These are phyloP conservation scores for Polydrusus tereticollis DNA, from an alignment of 2,888 invertebrate genomes.

Conservation along the genomic window DNA sequence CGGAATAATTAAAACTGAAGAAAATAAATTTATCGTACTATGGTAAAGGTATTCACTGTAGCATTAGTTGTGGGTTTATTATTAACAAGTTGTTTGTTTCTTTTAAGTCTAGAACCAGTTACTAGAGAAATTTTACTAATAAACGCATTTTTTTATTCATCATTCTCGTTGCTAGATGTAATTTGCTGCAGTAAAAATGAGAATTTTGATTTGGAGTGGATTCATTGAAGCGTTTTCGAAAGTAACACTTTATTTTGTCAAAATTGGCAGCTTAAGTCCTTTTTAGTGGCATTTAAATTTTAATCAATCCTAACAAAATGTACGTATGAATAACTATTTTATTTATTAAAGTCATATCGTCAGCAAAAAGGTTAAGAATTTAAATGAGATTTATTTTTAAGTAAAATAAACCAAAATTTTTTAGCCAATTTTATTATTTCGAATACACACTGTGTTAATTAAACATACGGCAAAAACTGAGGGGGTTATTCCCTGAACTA, in stretches of 20 bases:
- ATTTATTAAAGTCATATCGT: no score
- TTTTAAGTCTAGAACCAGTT: neutral
- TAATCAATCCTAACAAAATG: no score
- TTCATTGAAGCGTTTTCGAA: neutral
- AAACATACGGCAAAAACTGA: no score
- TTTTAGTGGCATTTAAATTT: no score
- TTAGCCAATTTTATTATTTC: no score
- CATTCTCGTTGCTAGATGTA: neutral
- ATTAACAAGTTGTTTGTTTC: neutral
- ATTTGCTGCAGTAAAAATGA: neutral
- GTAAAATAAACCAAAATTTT: no score
- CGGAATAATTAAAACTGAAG: neutral
- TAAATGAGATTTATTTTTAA: no score
- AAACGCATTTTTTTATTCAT: neutral
- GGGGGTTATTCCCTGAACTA: no score
- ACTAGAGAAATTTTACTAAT: conserved; percentile 3
- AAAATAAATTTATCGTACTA: neutral
- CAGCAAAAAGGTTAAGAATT: no score
- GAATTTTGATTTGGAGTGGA: neutral
- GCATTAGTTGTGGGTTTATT: conserved; percentile 4
- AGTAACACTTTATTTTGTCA: neutral
- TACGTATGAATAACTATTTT: no score
- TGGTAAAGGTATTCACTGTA: neutral
- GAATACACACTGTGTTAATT: no score
- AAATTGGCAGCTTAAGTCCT: neutral